Evolutionary conservation across 2,888 invertebrate species (phyloP), one percentile per base, ranked within the genome.

Genomic region (Eupithecia inturbata): DNA sequence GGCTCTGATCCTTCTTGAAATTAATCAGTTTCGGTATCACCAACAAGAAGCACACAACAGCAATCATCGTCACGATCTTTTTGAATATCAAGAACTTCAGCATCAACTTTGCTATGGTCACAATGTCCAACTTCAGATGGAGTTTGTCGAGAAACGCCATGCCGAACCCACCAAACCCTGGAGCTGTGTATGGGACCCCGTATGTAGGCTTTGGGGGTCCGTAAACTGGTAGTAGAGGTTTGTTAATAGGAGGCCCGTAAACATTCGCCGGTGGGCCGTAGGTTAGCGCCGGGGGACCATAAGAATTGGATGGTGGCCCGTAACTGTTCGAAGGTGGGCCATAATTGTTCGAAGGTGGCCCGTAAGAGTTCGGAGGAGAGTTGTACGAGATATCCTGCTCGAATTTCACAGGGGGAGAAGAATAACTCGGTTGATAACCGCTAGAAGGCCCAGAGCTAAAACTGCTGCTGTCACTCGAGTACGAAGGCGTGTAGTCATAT

Each of bases 61-160:
- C 97, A 62, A 97, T 95, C 89, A 97, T 97, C 81, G 97, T 97
- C 73, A 97, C 96, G 70, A 97, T 96, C 89, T 97, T 96, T 90
- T 97, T 97, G 87, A 97, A 97, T 81, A 97, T 96, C 6, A 97
- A 91, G 69, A 97, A 88, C 87, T 97, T 97, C 49, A 97, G 88
- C 73, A 97, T 83, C 74, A 97, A 95, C 90, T 97, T 97, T 0
- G 97, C 97, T 71, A 97, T 88, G 0, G 97, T 97, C 76, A 96
- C 95, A 1, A 97, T 95, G 83, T 96, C 96, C 69, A 97, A 84
- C 89, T 97, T 97, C 33, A 96, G 90, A 67, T 96, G 96, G 0
- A 97, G 90, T 84, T 97, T 96, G 79, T 96, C 96, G 28, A 97
- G 90, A 71, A 96, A 91, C 73, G 96, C 95, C 4, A 71, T 73